A percentile compares a stretch with the other conserved stretches of the same genome.
These are phyloP conservation scores for Drosophila subobscura DNA, from an alignment of 1,140 invertebrate genomes.

Conservation along the genomic window DNA sequence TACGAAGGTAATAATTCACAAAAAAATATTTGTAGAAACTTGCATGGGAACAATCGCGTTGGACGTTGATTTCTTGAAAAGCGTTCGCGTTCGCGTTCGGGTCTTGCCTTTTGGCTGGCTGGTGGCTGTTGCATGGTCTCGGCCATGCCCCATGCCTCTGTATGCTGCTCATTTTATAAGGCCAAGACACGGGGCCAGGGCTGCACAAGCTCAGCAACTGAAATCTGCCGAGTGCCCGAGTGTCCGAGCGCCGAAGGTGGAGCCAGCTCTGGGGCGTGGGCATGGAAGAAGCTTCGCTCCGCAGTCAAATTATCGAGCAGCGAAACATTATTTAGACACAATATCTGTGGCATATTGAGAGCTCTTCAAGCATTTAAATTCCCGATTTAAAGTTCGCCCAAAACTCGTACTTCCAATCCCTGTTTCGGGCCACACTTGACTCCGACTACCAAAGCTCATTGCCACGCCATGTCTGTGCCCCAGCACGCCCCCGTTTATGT, in stretches of 20 bases:
- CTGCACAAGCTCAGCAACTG: constrained; percentile 40
- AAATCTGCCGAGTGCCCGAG: neutral
- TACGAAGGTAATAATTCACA: constrained; percentile 83
- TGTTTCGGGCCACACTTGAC: constrained; percentile 44
- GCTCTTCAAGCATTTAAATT: neutral
- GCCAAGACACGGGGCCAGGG: constrained; percentile 35
- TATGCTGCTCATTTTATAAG: constrained; percentile 49
- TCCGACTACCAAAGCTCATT: constrained; percentile 67
- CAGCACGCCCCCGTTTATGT: constrained; percentile 78
- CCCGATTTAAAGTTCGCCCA: neutral
- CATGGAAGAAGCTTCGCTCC: constrained; percentile 47
- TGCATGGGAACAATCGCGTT: constrained; percentile 81
- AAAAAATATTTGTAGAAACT: constrained; percentile 83
- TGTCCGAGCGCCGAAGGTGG: constrained; percentile 54
- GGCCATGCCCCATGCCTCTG: too few species aligned
- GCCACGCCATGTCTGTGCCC: constrained; percentile 52
- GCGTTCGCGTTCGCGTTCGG: constrained; percentile 62
- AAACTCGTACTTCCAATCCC: constrained; percentile 2
- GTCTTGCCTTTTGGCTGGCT: neutral
- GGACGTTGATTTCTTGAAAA: constrained; percentile 81
- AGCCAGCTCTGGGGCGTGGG: constrained; percentile 71
- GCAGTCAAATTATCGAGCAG: constrained; percentile 42
- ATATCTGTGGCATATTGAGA: neutral
- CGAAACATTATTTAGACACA: too few species aligned
- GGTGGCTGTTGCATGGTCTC: too few species aligned